Evolutionary conservation across 2,888 invertebrate genomes (phyloP), one percentile per base, ranked within the genome.

Genomic region (Drosophila austrosaltans): DNA sequence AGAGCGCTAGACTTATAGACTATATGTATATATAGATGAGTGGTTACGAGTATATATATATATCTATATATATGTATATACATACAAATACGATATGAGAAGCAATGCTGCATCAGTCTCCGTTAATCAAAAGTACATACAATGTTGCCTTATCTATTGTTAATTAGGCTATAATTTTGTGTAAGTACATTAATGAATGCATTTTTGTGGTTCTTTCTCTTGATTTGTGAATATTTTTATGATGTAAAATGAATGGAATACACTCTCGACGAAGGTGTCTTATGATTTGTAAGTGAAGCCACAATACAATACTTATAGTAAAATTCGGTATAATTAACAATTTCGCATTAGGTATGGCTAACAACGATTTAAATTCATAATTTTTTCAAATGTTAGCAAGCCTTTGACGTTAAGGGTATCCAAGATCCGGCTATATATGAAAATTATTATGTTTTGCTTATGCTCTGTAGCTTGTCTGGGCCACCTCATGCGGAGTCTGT

Each of bases 401-500:
- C 36, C 1, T 36, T 36, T 4, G 36, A 36, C 36, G 16, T 42
- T 59, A 60, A 71, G 72, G 66, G 72, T 40, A 71, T 71, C 20
- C 54, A 32, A 32, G 12, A 22, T 48, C 32, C 59, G 54, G 30
- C 53, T 44, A 20, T 36, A 22, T 10, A 22, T 7, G 58, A n/a
- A 69, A 71, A 64, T 56, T 60, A 20, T 40, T 63, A 57, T 40
- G 58, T 72, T 53, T 53, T 48, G 62, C 48, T 72, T 72, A 67
- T 60, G 25, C 39, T 25, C 28, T 30, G 22, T 53, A 60, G 10
- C 44, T 69, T 75, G 69, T 66, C 66, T 63, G 56, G 58, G 36
- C 70, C 70, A 75, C 66, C 75, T 83, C 81, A 82, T 80, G 82
- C 73, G 69, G 80, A 82, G 80, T 83, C 80, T 80, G 82, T 69